These are phyloP conservation scores for Macrostomum cliftonense DNA, from an alignment of 2,888 invertebrate genomes.

Conservation along the genomic window DNA sequence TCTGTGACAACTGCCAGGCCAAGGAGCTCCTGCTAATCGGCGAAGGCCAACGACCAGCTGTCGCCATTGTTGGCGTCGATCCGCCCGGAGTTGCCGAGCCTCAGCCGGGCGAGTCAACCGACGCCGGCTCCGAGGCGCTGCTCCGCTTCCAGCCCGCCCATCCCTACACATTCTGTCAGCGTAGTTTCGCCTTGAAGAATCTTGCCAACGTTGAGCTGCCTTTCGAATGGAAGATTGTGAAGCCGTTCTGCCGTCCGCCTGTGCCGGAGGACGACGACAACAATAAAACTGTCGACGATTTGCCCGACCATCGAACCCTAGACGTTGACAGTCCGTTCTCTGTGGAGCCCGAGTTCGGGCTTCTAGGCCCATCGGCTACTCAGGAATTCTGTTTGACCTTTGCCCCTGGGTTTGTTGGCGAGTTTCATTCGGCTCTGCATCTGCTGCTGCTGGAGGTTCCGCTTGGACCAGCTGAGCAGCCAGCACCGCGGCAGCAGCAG, in stretches of 20 bases:
- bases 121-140: constrained; percentile 25
- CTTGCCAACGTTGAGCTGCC: constrained; percentile 27
- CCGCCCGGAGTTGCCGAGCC: constrained; percentile 22
- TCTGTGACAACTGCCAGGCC: constrained; percentile 37
- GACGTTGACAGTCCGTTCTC: constrained; percentile 29
- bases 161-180: constrained; percentile 32
- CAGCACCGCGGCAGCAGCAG: too few relatives aligned
- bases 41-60: constrained; percentile 23
- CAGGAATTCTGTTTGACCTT: constrained; percentile 28
- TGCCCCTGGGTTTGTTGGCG: constrained; percentile 20
- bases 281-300: constrained; percentile 13
- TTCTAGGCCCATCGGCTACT: constrained; percentile 17
- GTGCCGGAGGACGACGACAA: constrained; percentile 8
- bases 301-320: constrained; percentile 17
- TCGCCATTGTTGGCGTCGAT: constrained; percentile 23
- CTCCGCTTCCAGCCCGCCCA: constrained; percentile 30
- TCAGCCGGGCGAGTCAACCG: constrained; percentile 24
- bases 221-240: constrained; percentile 32
- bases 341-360: constrained; percentile 26
- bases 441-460: constrained; percentile 29
- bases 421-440: constrained; percentile 28
- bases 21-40: constrained; percentile 20
- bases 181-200: constrained; percentile 20
- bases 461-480: too few relatives aligned
- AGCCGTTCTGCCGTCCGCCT: constrained; percentile 23